A percentile compares a stretch with the other conserved stretches of the same genome.
phyloP scores from a whole-genome alignment of 2,888 invertebrate species.

The Rhagonycha fulva region DNA sequence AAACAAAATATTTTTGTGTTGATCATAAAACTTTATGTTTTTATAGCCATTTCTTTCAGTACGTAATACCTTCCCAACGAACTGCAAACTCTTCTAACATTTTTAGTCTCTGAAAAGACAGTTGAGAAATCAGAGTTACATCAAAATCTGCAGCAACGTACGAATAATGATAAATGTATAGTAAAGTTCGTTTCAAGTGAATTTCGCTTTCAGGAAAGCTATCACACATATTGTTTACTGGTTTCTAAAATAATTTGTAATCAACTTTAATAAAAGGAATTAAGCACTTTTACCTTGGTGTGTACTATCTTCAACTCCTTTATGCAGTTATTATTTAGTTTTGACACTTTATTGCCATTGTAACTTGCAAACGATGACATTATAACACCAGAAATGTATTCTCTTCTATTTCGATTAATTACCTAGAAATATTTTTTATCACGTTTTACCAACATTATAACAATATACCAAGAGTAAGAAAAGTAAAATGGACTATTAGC shows the following conservation, averaged over 20 bases:
- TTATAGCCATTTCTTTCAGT: neutral
- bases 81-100: conserved; percentile 80
- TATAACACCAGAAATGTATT: neutral
- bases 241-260: conserved; percentile 59
- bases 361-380: neutral
- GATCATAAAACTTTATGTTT: too few relatives aligned
- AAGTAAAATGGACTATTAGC: too few relatives aligned
- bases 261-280: conserved; percentile 56
- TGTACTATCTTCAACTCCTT: neutral
- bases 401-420: neutral
- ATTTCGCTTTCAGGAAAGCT: conserved; percentile 77
- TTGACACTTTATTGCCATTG: neutral
- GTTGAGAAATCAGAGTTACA: conserved; percentile 85
- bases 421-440: neutral
- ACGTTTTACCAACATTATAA: too few relatives aligned
- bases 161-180: conserved; percentile 80
- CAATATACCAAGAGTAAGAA: too few relatives aligned
- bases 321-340: neutral
- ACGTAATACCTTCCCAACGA: conserved; percentile 74
- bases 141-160: conserved; percentile 68
- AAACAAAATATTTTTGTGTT: too few relatives aligned
- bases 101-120: conserved; percentile 84
- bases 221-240: conserved; percentile 81
- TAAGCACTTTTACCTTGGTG: neutral
- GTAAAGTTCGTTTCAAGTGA: conserved; percentile 76